Evolutionary conservation across 1,140 invertebrate genomes (phyloP), one percentile per base, ranked within the genome.

Genomic region (Propsilocerus akamusi): DNA sequence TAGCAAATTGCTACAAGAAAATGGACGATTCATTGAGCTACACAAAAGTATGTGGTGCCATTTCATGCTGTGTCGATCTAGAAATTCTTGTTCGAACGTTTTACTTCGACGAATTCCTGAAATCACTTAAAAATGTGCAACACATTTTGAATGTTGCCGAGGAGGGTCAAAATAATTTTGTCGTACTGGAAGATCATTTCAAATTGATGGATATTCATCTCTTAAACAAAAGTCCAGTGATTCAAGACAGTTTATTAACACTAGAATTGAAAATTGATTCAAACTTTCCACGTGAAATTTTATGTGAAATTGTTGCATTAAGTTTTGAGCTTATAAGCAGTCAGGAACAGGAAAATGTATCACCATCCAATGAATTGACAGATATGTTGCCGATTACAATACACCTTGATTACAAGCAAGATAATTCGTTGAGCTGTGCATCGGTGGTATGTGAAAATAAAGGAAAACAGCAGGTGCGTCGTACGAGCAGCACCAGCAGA

Each of bases 1-100:
- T 96, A n/a, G 85, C 87, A 0, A 74, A 82, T 46, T 93, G 88
- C 58, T 91, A 91, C 57, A 75, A 78, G 51, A 76, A 79, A 55
- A 81, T 87, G 67, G 74, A 76, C 4, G 86, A 93, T 61, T 69
- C 71, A 68, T 62, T 57, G 58, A 78, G 77, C 55, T 84, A 82
- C 53, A 75, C 76, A 52, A 82, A 81, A 67, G 72, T 80, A 46
- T 84, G 82, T 62, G 80, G 81, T 49, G 76, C 80, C 41, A 80
- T 94, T 53, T 79, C 86, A 5, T 80, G 84, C 58, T 76, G 75
- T 32, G 63, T 72, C 8, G 75, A 81, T 59, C 67, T 91, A 49
- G 78, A 83, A 57, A 76, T 79, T 30, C 72, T 82, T 52, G 77
- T 83, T 47, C 72, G 81, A 55, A 80, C 80, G 55, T 77, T 75